Conservation (phyloP, 2,888 invertebrate genomes). For the Tenthredo amoena region DNA sequence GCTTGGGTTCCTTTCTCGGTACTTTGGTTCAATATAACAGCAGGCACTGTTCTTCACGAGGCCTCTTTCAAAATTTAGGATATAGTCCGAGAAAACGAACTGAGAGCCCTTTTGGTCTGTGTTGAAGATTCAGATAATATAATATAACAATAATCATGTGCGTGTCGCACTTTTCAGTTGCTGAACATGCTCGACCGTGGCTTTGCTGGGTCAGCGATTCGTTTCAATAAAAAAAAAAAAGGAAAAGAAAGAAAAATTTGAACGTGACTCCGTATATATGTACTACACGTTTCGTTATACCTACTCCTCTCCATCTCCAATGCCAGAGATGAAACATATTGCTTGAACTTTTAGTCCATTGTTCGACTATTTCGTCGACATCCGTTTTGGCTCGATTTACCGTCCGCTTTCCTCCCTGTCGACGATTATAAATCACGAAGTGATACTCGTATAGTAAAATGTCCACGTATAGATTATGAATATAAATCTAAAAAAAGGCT, state of each 20-base stretch:
- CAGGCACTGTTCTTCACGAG: constrained; percentile 4
- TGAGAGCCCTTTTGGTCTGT: not conserved
- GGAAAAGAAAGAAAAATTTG: not conserved
- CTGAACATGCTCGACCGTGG: not conserved
- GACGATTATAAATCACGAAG: not conserved
- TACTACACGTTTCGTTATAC: not conserved
- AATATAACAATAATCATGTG: not conserved
- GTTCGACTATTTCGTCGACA: constrained; percentile 16
- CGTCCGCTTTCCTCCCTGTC: not conserved
- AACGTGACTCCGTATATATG: constrained; percentile 26
- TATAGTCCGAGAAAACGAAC: not conserved
- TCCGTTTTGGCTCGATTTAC: not conserved
- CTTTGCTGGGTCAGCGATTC: constrained; percentile 31
- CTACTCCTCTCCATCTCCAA: not conserved
- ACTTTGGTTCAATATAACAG: constrained; percentile 16
- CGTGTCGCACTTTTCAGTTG: not conserved
- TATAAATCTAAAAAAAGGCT: not conserved
- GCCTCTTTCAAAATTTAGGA: not conserved
- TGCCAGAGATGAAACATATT: constrained; percentile 17
- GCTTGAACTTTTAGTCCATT: constrained; percentile 1
- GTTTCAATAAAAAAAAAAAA: not conserved
- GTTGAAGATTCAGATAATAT: not conserved
- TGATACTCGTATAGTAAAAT: not conserved
- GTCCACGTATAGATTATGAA: not conserved
- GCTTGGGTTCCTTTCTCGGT: not conserved